Conservation (phyloP, 2,797 vertebrate genomes). For the Setipinna tenuifilis region DNA sequence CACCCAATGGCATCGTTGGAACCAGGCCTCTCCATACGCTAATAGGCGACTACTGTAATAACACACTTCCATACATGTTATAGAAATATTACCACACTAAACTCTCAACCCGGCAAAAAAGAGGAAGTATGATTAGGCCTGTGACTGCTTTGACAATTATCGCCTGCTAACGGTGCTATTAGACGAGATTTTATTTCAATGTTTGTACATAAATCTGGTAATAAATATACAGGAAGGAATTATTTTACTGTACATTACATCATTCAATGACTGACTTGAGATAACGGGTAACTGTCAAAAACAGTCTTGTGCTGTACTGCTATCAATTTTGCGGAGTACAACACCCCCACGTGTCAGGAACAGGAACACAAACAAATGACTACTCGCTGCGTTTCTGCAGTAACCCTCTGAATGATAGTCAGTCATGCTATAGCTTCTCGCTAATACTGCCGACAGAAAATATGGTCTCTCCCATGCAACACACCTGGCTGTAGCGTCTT, state of each 20-base stretch:
- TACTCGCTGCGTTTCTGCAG: neutral
- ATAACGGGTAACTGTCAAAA: neutral
- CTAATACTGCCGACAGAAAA: neutral
- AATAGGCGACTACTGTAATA: no score
- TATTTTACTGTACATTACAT: no score
- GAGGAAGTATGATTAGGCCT: no score
- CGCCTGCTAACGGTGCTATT: no score
- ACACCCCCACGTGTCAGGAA: slow-evolving; percentile 5
- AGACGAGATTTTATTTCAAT: no score
- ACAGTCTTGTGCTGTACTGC: neutral
- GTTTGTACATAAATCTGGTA: neutral
- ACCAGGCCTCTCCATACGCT: no score
- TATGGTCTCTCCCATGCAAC: neutral
- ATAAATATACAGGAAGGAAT: neutral
- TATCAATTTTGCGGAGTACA: slow-evolving; percentile 4
- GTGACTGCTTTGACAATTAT: no score
- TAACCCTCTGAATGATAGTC: neutral
- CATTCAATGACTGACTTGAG: neutral
- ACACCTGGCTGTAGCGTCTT: slow-evolving; percentile 76
- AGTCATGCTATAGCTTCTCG: neutral
- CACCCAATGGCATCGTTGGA: no score
- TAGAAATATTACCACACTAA: no score
- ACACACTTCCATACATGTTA: no score
- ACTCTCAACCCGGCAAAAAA: no score
- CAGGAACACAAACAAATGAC: neutral